Evolutionary conservation across 2,888 invertebrate genomes (phyloP), one percentile per base, ranked within the genome.

Genomic region (Dryobota labecula): DNA sequence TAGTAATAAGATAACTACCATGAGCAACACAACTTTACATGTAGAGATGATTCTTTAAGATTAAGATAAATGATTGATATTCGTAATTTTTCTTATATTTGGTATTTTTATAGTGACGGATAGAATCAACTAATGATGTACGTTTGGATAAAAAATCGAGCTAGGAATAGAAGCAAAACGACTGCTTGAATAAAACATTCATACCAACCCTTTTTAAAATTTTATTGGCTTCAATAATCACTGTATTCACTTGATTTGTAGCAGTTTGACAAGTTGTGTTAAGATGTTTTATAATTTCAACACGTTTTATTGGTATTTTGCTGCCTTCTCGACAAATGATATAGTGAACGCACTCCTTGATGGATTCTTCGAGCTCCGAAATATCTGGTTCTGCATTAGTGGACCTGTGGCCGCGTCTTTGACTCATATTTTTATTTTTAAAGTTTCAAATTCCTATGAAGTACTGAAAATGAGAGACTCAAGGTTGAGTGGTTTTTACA

Each of bases 311-410:
- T 0, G 95, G 95, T 61, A 92, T 86, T 86, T 95, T 95, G 75
- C 94, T 94, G 27, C 93, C 92, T 90, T 95, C 94, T 0, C 94
- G 88, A 78, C 90, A 92, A 18, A 94, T 43, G 38, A 96, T 90
- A 68, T 85, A 95, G 11, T 93, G 90, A 9, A 93, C 94, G 66
- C 95, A 96, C 83, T 94, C 94, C 24, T 88, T 90, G 8, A 93
- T 88, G 3, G 92, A 82, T 20, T 90, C 89, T 18, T 89, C 88
- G 1, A 88, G 72, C 13, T 76, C 80, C 3, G 73, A 82, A 20
- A 83, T 75, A 33, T 85, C 83, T 18, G 78, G 84, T 18, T 80
- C 85, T 27, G 63, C 73, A 33, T 64, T 69, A 38, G 66, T 77
- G 1, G 90, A 66, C 43, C 81, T 86, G 43, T 84, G 89, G 13